These are phyloP conservation scores for Pavo muticus DNA, from an alignment of 2,113 vertebrate species.

Conservation along the genomic window DNA sequence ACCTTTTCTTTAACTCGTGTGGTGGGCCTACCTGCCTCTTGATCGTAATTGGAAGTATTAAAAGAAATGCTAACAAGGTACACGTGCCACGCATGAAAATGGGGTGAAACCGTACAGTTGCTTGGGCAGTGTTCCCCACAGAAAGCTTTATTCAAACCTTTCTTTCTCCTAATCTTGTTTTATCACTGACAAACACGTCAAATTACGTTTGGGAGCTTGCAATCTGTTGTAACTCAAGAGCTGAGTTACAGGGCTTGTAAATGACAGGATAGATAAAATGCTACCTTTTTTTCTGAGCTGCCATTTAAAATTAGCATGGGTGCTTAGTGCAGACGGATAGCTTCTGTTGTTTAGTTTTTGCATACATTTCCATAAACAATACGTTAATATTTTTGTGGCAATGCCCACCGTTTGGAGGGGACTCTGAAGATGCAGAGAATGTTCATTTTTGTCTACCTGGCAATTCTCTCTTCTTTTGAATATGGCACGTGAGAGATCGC, in stretches of 20 bases:
- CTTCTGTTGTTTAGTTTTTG: conserved; percentile 17
- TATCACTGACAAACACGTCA: neutral
- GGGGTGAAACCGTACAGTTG: neutral
- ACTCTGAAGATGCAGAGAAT: neutral
- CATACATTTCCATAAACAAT: conserved; percentile 38
- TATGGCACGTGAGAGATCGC: neutral
- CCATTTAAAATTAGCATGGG: neutral
- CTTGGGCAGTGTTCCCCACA: neutral
- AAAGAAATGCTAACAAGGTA: neutral
- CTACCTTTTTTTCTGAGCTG: neutral
- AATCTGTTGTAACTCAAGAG: neutral
- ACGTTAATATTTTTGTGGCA: neutral
- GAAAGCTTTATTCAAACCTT: neutral
- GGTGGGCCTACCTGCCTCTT: neutral
- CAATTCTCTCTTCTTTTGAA: neutral
- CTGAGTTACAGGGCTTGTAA: neutral
- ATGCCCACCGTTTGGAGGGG: neutral
- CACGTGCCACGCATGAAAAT: neutral
- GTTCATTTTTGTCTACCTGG: neutral
- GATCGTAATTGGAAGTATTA: neutral
- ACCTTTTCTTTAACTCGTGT: neutral
- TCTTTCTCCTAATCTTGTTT: neutral
- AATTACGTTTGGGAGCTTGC: fast-evolving
- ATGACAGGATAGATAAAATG: neutral
- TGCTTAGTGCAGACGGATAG: neutral